phyloP scores from a whole-genome alignment of 1,140 invertebrate genomes.

The Papilio xuthus region DNA sequence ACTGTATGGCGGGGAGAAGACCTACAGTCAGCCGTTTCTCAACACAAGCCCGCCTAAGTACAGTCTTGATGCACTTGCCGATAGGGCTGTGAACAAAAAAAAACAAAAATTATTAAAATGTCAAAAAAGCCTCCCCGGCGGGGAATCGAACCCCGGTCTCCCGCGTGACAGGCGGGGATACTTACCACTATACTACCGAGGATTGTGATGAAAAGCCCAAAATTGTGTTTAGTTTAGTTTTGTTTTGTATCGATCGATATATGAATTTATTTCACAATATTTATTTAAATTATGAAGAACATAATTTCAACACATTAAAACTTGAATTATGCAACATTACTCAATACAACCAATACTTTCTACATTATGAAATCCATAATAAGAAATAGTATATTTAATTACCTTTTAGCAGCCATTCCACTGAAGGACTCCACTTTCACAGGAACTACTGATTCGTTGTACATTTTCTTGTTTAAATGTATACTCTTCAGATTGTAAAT shows the following conservation, averaged over 20 bases:
- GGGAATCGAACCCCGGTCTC: slow-evolving; percentile 40
- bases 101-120: slow-evolving; percentile 46
- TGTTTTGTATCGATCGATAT: too few relatives aligned
- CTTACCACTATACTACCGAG: slow-evolving; percentile 40
- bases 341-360: slow-evolving; percentile 8
- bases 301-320: slow-evolving; percentile 28
- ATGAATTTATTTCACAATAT: neutral
- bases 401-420: slow-evolving; percentile 74
- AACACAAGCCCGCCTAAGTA: slow-evolving; percentile 82
- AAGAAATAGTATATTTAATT: slow-evolving; percentile 35
- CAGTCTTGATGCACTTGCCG: slow-evolving; percentile 81
- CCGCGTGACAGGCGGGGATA: slow-evolving; percentile 39
- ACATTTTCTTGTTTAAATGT: slow-evolving; percentile 66
- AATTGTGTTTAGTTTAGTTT: neutral
- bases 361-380: neutral
- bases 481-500: slow-evolving; percentile 67
- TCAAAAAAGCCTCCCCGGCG: slow-evolving; percentile 43
- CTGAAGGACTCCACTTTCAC: slow-evolving; percentile 73
- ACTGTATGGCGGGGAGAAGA: slow-evolving; percentile 83
- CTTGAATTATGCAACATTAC: slow-evolving; percentile 32
- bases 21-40: slow-evolving; percentile 84
- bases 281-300: neutral
- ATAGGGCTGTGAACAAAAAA: slow-evolving; percentile 70
- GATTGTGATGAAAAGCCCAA: slow-evolving; percentile 6
- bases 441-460: slow-evolving; percentile 71